A percentile compares a stretch with the other conserved stretches of the same genome.
Conservation (phyloP, 2,113 vertebrate genomes). For the mouse (Mus musculus) region GRCm39 chr1:174383501-174384000, state of each 20-base stretch:
- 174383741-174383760: background rate
- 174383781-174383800: background rate
- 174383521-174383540: background rate
- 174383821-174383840: background rate
- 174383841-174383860: background rate
- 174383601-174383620: background rate
- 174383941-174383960: background rate
- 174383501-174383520: background rate
- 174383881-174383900: background rate
- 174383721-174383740: background rate
- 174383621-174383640: background rate
- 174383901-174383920: background rate
- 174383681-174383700: background rate
- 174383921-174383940: background rate
- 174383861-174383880: background rate
- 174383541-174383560: background rate
- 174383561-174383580: background rate
- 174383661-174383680: background rate
- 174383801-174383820: background rate
- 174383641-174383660: background rate
- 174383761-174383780: background rate
- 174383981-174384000: background rate
- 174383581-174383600: slow-evolving; percentile 20
- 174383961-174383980: background rate
- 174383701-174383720: slow-evolving; percentile 5